Evolutionary conservation across 2,113 vertebrate genomes (phyloP), one percentile per base, ranked within the genome.

Genomic region (Coptodon bakossiorum): DNA sequence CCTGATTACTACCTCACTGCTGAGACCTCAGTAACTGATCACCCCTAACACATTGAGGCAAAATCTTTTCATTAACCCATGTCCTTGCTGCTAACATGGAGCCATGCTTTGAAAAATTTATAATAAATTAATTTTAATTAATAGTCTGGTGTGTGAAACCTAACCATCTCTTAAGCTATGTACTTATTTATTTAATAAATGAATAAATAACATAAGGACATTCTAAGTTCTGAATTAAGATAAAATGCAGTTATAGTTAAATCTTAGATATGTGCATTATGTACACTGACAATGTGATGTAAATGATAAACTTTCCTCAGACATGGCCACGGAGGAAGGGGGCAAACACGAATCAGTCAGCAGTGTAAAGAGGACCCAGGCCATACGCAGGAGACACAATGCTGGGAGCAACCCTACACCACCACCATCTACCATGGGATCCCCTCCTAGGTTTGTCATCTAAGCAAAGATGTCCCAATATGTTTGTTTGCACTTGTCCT

Each of bases 321-420:
- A 96, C 79, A 89, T 96, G 34, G 91, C 94, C 1, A 66, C 93
- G 22, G 96, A 96, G 24, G 97, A 98, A 61, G 97, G 96, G 3
- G 92, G 89, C 52, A 97, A 97, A 86, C 94, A 96, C 1, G 97
- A 98, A 80, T 94, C 96, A 2, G 94, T 97, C 1, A 98, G 97
- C 95, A 98, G 91, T 4, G 96, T 98, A 27, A 97, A 97, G 94
- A 96, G 98, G 78, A 96, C 97, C 12, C 97, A 98, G 93, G 98
- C 98, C 9, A 98, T 98, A 91, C 97, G 98, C 81, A 95, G 98
- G 81, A 96, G 98, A 68, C 98, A 98, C 93, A 98, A 98, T 4
- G 98, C 98, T 0, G 98, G 98, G 82, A 98, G 97, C 95, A 98
- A 98, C 93, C 98, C 98, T 34, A 98, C 98, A 1, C 98, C 98